These are phyloP conservation scores for Enteromius argenteus DNA, from an alignment of 2,797 vertebrate genomes.

Conservation along the genomic window DNA sequence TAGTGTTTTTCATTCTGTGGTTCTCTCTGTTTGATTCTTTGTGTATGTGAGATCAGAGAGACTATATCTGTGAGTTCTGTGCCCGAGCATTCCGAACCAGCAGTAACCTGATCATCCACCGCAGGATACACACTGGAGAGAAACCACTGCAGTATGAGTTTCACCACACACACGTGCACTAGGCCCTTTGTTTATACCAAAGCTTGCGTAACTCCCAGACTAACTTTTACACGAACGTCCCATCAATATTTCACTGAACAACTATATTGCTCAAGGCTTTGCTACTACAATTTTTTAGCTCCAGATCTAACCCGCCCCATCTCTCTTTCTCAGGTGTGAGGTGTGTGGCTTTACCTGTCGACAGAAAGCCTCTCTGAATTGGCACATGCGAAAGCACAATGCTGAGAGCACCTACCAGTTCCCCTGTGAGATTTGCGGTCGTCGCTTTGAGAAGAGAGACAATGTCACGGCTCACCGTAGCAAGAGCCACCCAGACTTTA, in stretches of 20 bases:
- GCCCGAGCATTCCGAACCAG: constrained; percentile 84
- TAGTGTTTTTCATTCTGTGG: neutral
- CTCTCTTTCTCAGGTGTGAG: constrained; percentile 76
- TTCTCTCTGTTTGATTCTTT: neutral
- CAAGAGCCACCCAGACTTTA: constrained; percentile 78
- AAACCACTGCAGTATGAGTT: constrained; percentile 84
- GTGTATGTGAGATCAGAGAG: constrained; percentile 75
- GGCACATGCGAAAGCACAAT: constrained; percentile 84
- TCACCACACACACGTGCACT: constrained; percentile 24
- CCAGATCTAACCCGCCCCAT: neutral
- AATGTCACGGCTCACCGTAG: constrained; percentile 82
- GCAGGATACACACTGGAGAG: constrained; percentile 85
- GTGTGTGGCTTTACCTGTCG: constrained; percentile 87
- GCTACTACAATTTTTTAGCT: neutral
- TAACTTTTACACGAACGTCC: neutral
- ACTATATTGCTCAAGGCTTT: neutral
- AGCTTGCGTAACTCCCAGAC: neutral
- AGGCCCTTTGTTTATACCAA: constrained; percentile 8
- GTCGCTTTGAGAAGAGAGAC: constrained; percentile 84
- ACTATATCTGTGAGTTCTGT: constrained; percentile 87
- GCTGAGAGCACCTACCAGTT: constrained; percentile 78
- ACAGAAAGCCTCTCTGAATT: constrained; percentile 78
- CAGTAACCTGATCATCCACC: constrained; percentile 85
- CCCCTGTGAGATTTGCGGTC: constrained; percentile 82
- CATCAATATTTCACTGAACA: neutral